Conservation (phyloP, 1,140 invertebrate genomes). For the Orchestia grillus region DNA sequence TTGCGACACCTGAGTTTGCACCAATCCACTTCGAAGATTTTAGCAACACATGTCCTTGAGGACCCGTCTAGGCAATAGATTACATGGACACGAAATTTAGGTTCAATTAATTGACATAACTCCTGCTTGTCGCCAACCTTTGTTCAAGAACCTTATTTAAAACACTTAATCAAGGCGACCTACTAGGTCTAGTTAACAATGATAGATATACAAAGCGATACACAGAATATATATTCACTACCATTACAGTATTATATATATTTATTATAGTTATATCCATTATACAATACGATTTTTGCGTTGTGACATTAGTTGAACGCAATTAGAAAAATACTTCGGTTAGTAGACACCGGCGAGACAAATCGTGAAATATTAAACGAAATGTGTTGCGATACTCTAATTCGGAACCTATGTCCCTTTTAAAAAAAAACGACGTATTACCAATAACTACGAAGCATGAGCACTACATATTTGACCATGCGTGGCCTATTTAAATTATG, state of each 20-base stretch:
- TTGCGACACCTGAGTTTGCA: neutral
- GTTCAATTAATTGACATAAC: neutral
- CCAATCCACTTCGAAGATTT: neutral
- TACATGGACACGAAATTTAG: neutral
- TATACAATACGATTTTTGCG: neutral
- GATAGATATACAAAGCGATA: neutral
- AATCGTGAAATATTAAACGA: too few relatives aligned
- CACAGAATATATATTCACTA: conserved; percentile 2
- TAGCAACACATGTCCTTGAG: neutral
- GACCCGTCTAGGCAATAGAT: too few relatives aligned
- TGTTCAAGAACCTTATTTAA: neutral
- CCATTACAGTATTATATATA: neutral
- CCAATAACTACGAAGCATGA: too few relatives aligned
- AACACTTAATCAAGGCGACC: neutral
- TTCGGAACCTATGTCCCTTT: too few relatives aligned
- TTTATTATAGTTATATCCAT: neutral
- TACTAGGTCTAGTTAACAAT: neutral
- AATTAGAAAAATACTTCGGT: neutral
- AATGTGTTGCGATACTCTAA: too few relatives aligned
- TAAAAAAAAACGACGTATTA: too few relatives aligned
- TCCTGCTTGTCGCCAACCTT: neutral
- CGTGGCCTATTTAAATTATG: too few relatives aligned
- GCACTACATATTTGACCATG: too few relatives aligned
- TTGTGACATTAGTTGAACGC: neutral
- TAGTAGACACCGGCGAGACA: neutral